Evolutionary conservation across 2,888 invertebrate species (phyloP).

Genomic region (Erpobdella octoculata): DNA sequence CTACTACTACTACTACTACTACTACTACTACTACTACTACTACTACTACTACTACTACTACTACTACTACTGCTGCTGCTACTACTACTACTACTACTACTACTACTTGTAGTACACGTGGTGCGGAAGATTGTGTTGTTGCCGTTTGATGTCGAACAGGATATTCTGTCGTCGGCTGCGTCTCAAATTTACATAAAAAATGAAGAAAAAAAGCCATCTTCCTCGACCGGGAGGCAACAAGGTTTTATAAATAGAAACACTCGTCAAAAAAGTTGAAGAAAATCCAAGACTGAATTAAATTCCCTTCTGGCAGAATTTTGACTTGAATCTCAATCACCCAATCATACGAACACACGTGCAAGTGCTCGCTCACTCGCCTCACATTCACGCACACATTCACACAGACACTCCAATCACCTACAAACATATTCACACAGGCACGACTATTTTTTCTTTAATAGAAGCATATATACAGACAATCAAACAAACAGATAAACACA

Average conservation of each 20-base stretch:
- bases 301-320: background rate
- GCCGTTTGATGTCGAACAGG: no score
- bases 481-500: no score
- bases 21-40: slow-evolving; percentile 20
- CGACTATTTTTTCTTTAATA: no score
- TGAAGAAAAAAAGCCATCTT: no score
- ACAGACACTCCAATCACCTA: no score
- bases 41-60: slow-evolving; percentile 20
- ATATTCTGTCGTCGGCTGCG: background rate
- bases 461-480: no score
- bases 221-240: no score
- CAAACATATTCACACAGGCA: no score
- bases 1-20: slow-evolving; percentile 20
- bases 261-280: background rate
- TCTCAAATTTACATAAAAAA: no score
- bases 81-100: slow-evolving; percentile 18
- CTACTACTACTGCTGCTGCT: slow-evolving; percentile 16
- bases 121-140: background rate
- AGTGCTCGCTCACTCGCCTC: background rate
- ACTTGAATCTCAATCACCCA: background rate
- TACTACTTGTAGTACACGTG: background rate
- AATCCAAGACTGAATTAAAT: background rate
- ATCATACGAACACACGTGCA: no score
- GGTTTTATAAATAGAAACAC: no score
- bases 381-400: background rate